These are phyloP conservation scores for Probaryconus sp. DNA, from an alignment of 1,140 invertebrate genomes.

Conservation along the genomic window DNA sequence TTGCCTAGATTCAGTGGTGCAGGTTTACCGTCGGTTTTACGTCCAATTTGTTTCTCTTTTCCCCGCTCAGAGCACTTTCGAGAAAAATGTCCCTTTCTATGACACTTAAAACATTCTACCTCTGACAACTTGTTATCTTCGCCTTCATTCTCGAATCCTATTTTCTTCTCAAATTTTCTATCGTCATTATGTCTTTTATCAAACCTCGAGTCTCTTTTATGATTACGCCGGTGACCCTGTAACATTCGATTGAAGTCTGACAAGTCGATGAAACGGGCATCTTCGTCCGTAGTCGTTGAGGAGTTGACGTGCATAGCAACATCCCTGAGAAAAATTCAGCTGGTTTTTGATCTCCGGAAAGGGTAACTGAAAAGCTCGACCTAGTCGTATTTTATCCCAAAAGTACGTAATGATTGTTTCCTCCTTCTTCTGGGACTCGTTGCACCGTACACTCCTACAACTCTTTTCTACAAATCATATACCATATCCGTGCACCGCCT, in stretches of 20 bases:
- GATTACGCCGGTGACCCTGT: too few relatives aligned
- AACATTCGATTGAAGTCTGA: too few relatives aligned
- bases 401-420: slow-evolving; percentile 13
- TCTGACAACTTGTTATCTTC: background rate
- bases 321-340: slow-evolving; percentile 14
- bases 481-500: slow-evolving; percentile 10
- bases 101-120: background rate
- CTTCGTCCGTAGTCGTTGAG: too few relatives aligned
- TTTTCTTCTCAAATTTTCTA: background rate
- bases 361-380: slow-evolving; percentile 5
- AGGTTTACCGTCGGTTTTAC: too few relatives aligned
- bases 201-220: too few relatives aligned
- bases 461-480: background rate
- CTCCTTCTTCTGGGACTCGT: slow-evolving; percentile 3
- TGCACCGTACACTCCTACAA: slow-evolving; percentile 18
- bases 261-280: too few relatives aligned
- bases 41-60: slow-evolving; percentile 3
- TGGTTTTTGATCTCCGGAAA: slow-evolving; percentile 12
- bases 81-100: slow-evolving; percentile 4
- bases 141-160: background rate
- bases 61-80: slow-evolving; percentile 18
- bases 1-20: too few relatives aligned
- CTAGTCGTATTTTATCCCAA: slow-evolving; percentile 19
- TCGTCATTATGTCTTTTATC: background rate
- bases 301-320: slow-evolving; percentile 1